Conservation (phyloP, 1,140 invertebrate species). For the Manduca sexta region DNA sequence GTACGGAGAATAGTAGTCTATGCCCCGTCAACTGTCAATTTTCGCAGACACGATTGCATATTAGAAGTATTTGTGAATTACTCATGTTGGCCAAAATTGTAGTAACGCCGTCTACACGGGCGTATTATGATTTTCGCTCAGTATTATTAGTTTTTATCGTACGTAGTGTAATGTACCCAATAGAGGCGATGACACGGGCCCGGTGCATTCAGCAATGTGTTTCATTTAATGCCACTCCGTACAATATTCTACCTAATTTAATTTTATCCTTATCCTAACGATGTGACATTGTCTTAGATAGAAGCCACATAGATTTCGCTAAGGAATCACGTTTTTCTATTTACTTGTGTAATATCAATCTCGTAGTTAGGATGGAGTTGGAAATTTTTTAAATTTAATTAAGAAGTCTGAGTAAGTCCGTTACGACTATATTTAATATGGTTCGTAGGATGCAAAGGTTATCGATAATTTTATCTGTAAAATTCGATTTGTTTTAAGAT, state of each 20-base stretch:
- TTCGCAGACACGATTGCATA: not conserved
- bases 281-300: conserved; percentile 14
- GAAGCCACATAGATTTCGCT: conserved; percentile 49
- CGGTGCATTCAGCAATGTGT: conserved; percentile 14
- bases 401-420: conserved; percentile 54
- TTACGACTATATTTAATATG: conserved; percentile 50
- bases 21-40: no score
- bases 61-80: not conserved
- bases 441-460: conserved; percentile 50
- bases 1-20: no score
- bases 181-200: conserved; percentile 20
- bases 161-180: conserved; percentile 14
- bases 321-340: conserved; percentile 54
- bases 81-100: conserved; percentile 66
- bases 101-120: conserved; percentile 41
- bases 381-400: conserved; percentile 50
- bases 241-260: no score
- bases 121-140: conserved; percentile 61
- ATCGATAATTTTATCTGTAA: conserved; percentile 58
- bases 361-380: conserved; percentile 59
- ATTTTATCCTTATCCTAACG: not conserved
- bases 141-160: conserved; percentile 57
- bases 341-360: conserved; percentile 51
- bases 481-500: conserved; percentile 60
- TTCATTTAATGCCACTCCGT: no score